Evolutionary conservation across 2,797 vertebrate species (phyloP).

Genomic region (Coranthus polyacanthus): DNA sequence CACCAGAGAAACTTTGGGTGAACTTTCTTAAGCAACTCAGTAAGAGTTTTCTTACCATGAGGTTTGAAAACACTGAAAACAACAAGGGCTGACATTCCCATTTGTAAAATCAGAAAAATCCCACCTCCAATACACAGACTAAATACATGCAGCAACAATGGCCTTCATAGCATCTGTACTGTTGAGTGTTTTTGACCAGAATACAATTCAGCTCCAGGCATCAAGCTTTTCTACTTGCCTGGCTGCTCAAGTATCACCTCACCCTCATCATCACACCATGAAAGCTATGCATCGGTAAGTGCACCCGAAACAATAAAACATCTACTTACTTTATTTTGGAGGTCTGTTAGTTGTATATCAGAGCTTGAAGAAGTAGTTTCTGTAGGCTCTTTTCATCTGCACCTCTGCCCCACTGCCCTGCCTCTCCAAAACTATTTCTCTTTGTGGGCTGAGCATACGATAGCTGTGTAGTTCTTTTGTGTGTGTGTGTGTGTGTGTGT

Average conservation of each 20-base stretch:
- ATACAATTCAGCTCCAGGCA: neutral
- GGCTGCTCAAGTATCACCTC: conserved; percentile 34
- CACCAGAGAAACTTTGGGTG: conserved; percentile 19
- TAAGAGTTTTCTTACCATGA: conserved; percentile 27
- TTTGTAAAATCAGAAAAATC: conserved; percentile 28
- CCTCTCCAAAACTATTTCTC: conserved; percentile 74
- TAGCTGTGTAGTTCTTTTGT: conserved; percentile 70
- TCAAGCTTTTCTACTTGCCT: conserved; percentile 36
- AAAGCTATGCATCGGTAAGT: conserved; percentile 29
- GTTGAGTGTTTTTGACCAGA: conserved; percentile 14
- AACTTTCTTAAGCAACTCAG: conserved; percentile 29
- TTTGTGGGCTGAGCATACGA: conserved; percentile 81
- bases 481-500: conserved; percentile 59
- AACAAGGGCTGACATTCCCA: conserved; percentile 3
- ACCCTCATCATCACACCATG: conserved; percentile 19
- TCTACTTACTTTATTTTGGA: conserved; percentile 82
- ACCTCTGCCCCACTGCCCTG: conserved; percentile 74
- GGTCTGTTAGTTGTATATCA: conserved; percentile 80
- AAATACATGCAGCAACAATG: conserved; percentile 7
- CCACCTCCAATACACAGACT: conserved; percentile 6
- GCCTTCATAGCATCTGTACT: conserved; percentile 27
- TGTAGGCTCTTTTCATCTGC: conserved; percentile 78
- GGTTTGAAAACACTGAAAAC: conserved; percentile 18
- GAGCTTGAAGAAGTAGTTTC: conserved; percentile 73
- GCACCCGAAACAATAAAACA: conserved; percentile 17